phyloP scores from a whole-genome alignment of 2,797 vertebrate genomes.

The Poliocrania exsul region DNA sequence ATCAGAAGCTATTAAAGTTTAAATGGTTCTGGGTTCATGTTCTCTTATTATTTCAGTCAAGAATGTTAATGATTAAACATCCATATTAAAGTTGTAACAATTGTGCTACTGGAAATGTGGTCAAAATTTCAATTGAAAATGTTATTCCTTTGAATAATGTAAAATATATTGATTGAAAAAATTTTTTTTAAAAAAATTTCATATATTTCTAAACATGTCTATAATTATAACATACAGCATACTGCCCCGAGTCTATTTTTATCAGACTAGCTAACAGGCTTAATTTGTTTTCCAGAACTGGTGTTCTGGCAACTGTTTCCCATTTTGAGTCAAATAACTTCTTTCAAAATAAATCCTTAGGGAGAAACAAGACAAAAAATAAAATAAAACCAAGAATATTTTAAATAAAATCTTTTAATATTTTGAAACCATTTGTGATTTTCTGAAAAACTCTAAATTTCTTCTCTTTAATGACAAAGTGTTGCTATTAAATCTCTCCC shows the following conservation, averaged over 20 bases:
- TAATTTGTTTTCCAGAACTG: background rate
- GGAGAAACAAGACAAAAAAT: background rate
- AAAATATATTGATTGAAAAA: background rate
- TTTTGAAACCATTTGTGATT: background rate
- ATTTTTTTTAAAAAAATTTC: background rate
- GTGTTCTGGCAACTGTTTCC: background rate
- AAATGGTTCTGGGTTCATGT: background rate
- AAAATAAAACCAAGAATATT: background rate
- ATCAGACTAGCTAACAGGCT: background rate
- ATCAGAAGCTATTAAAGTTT: slow-evolving; percentile 11
- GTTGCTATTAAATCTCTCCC: background rate
- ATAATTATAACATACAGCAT: background rate
- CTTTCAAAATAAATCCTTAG: background rate
- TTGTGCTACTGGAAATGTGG: accelerated
- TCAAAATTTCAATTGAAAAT: background rate
- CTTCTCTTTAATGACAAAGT: background rate
- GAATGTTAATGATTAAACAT: background rate
- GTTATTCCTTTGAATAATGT: background rate
- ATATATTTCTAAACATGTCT: background rate
- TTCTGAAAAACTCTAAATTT: background rate
- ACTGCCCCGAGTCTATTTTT: background rate
- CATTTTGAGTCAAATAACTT: background rate
- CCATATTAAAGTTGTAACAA: background rate
- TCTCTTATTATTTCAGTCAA: background rate
- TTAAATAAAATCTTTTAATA: background rate